Percentiles rank a stretch among this genome's conserved stretches.
Conservation (phyloP, 2,888 invertebrate species). For the Clitarchus hookeri region DNA sequence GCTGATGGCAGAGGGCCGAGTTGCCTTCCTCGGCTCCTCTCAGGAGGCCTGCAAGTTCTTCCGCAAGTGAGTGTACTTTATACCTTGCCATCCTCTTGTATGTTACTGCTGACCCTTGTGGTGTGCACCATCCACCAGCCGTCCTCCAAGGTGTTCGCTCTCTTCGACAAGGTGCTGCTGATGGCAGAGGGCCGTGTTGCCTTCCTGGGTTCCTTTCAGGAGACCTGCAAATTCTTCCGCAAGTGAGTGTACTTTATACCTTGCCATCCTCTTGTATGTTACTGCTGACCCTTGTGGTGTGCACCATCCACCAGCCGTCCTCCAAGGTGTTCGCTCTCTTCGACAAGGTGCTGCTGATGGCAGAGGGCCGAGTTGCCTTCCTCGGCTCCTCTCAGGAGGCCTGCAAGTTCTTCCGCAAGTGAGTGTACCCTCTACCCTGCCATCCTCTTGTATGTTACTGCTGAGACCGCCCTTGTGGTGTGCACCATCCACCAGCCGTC, state of each 20-base stretch:
- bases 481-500: conserved; percentile 96
- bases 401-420: conserved; percentile 79
- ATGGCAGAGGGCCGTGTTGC: conserved; percentile 93
- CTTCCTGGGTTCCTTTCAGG: conserved; percentile 79
- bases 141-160: conserved; percentile 84
- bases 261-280: too few species aligned
- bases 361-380: conserved; percentile 89
- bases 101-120: too few species aligned
- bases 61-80: conserved; percentile 64
- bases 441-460: too few species aligned
- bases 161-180: conserved; percentile 86
- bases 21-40: conserved; percentile 84
- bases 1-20: conserved; percentile 89
- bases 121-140: conserved; percentile 96
- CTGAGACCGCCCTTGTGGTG: conserved; percentile 60
- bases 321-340: conserved; percentile 90
- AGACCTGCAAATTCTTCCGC: conserved; percentile 79
- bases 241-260: conserved; percentile 61
- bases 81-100: too few species aligned
- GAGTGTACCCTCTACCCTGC: conserved; percentile 51
- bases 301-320: conserved; percentile 95
- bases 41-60: conserved; percentile 80
- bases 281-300: too few species aligned
- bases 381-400: conserved; percentile 82
- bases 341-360: conserved; percentile 85